Percentiles rank a stretch among this genome's conserved stretches.
Evolutionary conservation across 2,113 vertebrate genomes (phyloP).

Genomic region (Podarcis raffonei): DNA sequence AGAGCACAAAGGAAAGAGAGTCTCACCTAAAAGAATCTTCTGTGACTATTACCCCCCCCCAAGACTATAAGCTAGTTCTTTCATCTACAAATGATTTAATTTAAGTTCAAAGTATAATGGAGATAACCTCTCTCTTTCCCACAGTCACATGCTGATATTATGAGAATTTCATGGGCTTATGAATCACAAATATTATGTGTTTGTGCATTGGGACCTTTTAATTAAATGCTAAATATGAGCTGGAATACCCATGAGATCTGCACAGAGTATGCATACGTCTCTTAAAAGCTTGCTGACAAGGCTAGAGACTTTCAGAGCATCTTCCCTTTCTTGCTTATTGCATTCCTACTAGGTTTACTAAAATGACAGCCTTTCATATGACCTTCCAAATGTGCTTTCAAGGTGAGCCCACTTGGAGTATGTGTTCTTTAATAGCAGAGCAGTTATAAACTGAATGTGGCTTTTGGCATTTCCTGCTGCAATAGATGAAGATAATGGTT

Average conservation of each 20-base stretch:
- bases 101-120: constrained; percentile 14
- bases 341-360: neutral
- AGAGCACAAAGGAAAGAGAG: neutral
- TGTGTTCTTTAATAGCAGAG: neutral
- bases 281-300: constrained; percentile 15
- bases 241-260: constrained; percentile 1
- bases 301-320: neutral
- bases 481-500: neutral
- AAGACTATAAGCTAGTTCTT: neutral
- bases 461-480: neutral
- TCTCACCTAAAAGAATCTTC: neutral
- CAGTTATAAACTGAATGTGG: neutral
- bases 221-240: constrained; percentile 26
- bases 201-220: constrained; percentile 24
- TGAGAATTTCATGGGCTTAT: constrained; percentile 12
- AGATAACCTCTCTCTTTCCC: neutral
- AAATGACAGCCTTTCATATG: neutral
- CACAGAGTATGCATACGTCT: neutral
- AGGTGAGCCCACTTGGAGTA: neutral
- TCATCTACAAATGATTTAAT: constrained; percentile 31
- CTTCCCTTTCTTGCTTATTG: neutral
- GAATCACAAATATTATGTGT: constrained; percentile 24
- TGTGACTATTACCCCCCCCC: neutral
- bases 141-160: constrained; percentile 7
- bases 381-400: neutral